These are phyloP conservation scores for Melanaphis sacchari DNA, from an alignment of 1,140 invertebrate species.

Conservation along the genomic window DNA sequence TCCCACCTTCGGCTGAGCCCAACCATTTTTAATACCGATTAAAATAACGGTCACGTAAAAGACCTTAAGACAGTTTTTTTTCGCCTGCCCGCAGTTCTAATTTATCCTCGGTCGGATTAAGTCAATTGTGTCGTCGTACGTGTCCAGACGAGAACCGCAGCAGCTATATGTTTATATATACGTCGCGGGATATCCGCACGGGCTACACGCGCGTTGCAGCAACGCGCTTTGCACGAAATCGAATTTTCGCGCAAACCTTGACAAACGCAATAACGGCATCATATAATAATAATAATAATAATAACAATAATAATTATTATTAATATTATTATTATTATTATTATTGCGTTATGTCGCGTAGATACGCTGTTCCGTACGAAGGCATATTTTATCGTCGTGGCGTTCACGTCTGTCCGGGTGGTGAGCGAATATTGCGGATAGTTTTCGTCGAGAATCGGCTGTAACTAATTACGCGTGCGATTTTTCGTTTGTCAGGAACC, in stretches of 20 bases:
- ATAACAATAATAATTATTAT: too few relatives aligned
- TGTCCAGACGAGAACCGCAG: neutral
- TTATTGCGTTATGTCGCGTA: neutral
- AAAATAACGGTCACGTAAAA: constrained; percentile 57
- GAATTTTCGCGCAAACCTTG: neutral
- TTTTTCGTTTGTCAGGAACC: neutral
- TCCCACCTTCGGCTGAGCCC: neutral
- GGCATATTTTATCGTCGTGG: neutral
- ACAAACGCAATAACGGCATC: neutral
- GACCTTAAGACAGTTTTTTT: constrained; percentile 50
- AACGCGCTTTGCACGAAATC: neutral
- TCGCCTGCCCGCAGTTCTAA: constrained; percentile 40
- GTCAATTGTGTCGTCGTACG: constrained; percentile 48
- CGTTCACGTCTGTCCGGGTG: neutral
- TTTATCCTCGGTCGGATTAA: constrained; percentile 53
- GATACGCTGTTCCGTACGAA: neutral
- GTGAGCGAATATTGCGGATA: neutral
- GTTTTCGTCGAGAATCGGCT: neutral
- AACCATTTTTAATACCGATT: constrained; percentile 48
- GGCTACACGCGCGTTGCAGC: neutral
- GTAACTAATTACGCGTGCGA: neutral
- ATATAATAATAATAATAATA: too few relatives aligned
- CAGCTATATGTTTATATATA: neutral
- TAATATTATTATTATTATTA: neutral
- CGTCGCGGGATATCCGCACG: too few relatives aligned